Evolutionary conservation across 2,797 vertebrate species (phyloP).

Genomic region (Antennarius maculatus): DNA sequence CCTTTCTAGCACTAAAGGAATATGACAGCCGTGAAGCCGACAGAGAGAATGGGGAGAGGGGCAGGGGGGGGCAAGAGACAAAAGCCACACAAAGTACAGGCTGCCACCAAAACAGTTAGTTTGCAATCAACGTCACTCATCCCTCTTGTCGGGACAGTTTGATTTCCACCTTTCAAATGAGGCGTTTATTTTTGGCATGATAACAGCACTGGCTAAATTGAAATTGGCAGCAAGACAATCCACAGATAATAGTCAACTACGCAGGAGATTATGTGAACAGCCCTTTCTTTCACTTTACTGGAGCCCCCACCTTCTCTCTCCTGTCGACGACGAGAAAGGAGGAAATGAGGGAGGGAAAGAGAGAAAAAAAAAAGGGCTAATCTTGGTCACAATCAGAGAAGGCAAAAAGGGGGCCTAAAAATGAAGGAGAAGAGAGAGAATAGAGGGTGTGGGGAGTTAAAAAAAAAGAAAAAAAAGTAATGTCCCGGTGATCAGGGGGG

Average conservation of each 20-base stretch:
- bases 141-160: constrained; percentile 84
- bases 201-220: constrained; percentile 84
- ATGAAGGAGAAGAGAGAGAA: constrained; percentile 70
- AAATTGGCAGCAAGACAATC: constrained; percentile 85
- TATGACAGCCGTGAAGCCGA: constrained; percentile 86
- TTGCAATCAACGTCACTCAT: constrained; percentile 88
- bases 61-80: constrained; percentile 73
- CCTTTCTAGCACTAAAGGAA: constrained; percentile 86
- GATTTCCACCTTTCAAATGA: constrained; percentile 90
- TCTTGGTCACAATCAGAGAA: constrained; percentile 84
- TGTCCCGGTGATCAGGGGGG: constrained; percentile 78
- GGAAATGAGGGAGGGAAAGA: constrained; percentile 70
- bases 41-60: constrained; percentile 65
- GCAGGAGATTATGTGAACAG: constrained; percentile 83
- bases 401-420: constrained; percentile 70
- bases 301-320: constrained; percentile 61
- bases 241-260: constrained; percentile 80
- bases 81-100: constrained; percentile 85
- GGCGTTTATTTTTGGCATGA: constrained; percentile 84
- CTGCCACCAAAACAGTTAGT: constrained; percentile 86
- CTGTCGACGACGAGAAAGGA: constrained; percentile 73
- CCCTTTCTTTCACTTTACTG: constrained; percentile 70
- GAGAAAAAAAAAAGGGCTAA: constrained; percentile 71
- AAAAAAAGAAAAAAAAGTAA: constrained; percentile 75
- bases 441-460: constrained; percentile 62